Base-by-base conservation (phyloP, 2,113 vertebrate genomes). In the Pelmatolapia mariae region DNA sequence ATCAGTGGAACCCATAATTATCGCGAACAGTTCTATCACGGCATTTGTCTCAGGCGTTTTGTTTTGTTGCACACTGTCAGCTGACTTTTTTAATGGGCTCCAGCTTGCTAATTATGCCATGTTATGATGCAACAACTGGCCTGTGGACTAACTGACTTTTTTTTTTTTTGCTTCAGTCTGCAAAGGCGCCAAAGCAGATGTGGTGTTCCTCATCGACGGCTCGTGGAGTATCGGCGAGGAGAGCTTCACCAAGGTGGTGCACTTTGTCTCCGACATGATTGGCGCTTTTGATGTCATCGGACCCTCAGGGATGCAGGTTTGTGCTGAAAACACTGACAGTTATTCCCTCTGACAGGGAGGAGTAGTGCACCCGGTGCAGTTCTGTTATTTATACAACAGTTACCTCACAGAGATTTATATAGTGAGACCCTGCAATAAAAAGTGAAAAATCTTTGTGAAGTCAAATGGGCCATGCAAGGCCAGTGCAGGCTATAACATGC, bases 211-310 rank as follows among this genome's bases (percentile, higher is more conserved):
- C 87, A 98, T 99, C 53, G 99, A 99, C 78, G 98, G 98, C 68
- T 99, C 99, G 10, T 99, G 98, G 98, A 99, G 98, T 92, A 99
- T 99, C 66, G 98, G 99, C 2, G 99, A 99, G 91, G 98, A 99
- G 73, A 99, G 98, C 96, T 99, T 99, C 95, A 96, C 96, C 89
- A 99, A 99, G 96, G 98, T 99, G 18, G 93, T 98, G 54, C 96
- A 98, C 91, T 99, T 99, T 85, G 96, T 99, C 90, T 98, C 97
- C 79, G 95, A 95, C 71, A 97, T 98, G 36, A 96, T 99, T 87
- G 98, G 97, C 24, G 97, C 98, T 78, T 99, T 99, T 85, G 98
- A 99, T 38, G 91, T 97, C 54, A 89, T 99, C 50, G 98, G 96
- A 79, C 97, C 97, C 61, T 95, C 96, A 5, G 98, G 98, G 87